Percentiles rank a stretch among this genome's conserved stretches.
Evolutionary conservation across 1,140 invertebrate genomes (phyloP).

Genomic region (Daktulosphaira vitifoliae): DNA sequence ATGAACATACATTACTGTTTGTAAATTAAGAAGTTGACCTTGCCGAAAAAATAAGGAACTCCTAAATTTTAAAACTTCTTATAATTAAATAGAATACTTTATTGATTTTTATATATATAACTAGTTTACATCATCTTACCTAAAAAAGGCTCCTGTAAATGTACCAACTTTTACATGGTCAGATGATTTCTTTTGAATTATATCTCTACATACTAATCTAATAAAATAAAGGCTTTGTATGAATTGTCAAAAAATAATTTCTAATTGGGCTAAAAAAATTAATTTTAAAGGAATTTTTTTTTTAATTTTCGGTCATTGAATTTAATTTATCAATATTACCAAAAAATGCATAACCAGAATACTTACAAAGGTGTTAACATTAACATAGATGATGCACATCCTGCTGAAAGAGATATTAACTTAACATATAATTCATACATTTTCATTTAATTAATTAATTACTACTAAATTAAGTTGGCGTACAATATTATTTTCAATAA

Average conservation of each 20-base stretch:
- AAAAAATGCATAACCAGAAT: no score
- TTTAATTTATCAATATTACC: no score
- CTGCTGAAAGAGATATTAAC: not conserved
- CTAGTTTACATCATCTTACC: not conserved
- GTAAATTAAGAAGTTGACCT: constrained; percentile 9
- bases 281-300: no score
- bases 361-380: constrained; percentile 25
- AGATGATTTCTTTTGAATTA: not conserved
- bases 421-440: constrained; percentile 11
- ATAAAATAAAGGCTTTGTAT: no score
- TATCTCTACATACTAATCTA: constrained; percentile 19
- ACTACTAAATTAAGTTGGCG: no score
- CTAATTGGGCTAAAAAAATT: no score
- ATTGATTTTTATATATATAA: not conserved
- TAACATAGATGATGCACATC: constrained; percentile 13
- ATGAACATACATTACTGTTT: not conserved
- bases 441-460: no score
- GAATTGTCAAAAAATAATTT: no score
- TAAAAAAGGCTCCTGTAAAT: constrained; percentile 13
- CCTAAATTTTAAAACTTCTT: not conserved
- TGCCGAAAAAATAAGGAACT: constrained; percentile 19
- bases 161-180: not conserved
- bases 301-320: no score
- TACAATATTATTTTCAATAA: no score
- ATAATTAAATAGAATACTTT: not conserved